Percentiles rank a stretch among this genome's conserved stretches.
Conservation (phyloP, 2,113 vertebrate genomes). For the Ardeotis arabs region DNA sequence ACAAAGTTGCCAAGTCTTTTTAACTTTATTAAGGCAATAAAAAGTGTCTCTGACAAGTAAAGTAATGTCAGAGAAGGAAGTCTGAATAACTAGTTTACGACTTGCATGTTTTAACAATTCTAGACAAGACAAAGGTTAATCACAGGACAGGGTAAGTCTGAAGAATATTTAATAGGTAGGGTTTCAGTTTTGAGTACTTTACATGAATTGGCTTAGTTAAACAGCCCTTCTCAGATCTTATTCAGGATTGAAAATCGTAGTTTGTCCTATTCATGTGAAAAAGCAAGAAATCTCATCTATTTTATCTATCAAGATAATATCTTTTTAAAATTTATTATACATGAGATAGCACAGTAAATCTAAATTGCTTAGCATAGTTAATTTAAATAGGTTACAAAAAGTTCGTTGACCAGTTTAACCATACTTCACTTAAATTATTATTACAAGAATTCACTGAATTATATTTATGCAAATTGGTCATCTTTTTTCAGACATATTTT, state of each 20-base stretch:
- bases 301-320: not conserved
- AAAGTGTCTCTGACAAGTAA: not conserved
- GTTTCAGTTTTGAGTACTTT: not conserved
- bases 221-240: not conserved
- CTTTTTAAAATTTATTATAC: not conserved
- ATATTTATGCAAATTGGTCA: not conserved
- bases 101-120: not conserved
- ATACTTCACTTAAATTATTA: not conserved
- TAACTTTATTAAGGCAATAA: not conserved
- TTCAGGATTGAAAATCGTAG: not conserved
- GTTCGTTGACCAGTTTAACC: not conserved
- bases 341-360: not conserved
- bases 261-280: not conserved
- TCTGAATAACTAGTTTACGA: not conserved
- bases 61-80: not conserved
- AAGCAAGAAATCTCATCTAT: not conserved
- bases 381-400: not conserved
- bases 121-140: not conserved
- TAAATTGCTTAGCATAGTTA: not conserved
- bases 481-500: not conserved
- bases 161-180: not conserved
- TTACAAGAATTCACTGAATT: not conserved
- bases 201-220: not conserved
- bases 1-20: not conserved
- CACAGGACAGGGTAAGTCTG: not conserved